Evolutionary conservation across 2,888 invertebrate species (phyloP).

Genomic region (Malachius bipustulatus): DNA sequence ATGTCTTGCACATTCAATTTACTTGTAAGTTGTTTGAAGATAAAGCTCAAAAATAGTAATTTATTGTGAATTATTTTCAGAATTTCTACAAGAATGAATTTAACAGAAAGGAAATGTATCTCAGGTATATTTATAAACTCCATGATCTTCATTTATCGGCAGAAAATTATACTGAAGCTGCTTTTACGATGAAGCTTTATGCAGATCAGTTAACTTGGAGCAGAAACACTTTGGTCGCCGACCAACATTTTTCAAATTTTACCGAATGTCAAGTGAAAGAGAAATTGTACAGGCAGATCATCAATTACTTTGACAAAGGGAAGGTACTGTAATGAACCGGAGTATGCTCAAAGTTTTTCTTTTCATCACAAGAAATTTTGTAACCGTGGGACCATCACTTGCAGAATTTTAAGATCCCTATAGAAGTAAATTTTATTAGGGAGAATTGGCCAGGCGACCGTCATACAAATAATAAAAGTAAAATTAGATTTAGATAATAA

Average conservation of each 20-base stretch:
- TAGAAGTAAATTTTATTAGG: too few species aligned
- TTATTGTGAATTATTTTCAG: conserved; percentile 39
- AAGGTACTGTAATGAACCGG: too few species aligned
- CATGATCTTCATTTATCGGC: conserved; percentile 85
- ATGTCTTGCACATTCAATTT: conserved; percentile 96
- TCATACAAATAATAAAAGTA: too few species aligned
- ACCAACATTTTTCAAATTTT: conserved; percentile 59
- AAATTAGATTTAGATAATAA: too few species aligned
- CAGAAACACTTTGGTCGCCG: conserved; percentile 51
- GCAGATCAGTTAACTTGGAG: conserved; percentile 84
- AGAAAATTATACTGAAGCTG: conserved; percentile 90
- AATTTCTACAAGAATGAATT: conserved; percentile 96
- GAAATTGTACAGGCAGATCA: conserved; percentile 73
- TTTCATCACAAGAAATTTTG: too few species aligned
- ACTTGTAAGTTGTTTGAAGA: conserved; percentile 49
- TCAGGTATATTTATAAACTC: conserved; percentile 88
- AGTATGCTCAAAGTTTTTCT: too few species aligned
- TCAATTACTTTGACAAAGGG: conserved; percentile 87
- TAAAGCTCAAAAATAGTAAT: too few species aligned
- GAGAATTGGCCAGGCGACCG: too few species aligned
- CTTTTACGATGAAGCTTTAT: conserved; percentile 86
- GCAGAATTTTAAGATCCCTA: too few species aligned
- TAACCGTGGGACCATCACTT: too few species aligned
- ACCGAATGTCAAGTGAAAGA: conserved; percentile 87
- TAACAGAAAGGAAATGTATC: conserved; percentile 89